phyloP scores from a whole-genome alignment of 2,888 invertebrate species.

The Stenichneumon culpator region DNA sequence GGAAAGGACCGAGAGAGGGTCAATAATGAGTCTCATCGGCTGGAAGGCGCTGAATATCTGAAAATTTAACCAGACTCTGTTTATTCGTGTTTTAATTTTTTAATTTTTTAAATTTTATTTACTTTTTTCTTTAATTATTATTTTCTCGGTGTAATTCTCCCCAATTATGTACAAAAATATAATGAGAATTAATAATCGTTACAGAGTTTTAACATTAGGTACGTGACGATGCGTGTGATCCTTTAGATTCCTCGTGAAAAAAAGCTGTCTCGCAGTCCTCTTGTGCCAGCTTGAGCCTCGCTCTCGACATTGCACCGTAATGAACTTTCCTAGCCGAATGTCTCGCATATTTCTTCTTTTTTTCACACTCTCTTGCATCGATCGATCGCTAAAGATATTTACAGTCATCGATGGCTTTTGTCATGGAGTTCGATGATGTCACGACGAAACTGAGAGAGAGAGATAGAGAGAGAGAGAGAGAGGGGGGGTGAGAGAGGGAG shows the following conservation, averaged over 20 bases:
- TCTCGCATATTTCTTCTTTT: slow-evolving; percentile 21
- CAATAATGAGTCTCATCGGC: too few relatives aligned
- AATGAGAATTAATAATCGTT: slow-evolving; percentile 82
- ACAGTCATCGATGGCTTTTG: slow-evolving; percentile 47
- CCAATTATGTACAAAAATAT: slow-evolving; percentile 84
- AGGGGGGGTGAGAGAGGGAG: too few relatives aligned
- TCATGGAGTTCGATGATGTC: slow-evolving; percentile 38
- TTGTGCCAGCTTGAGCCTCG: slow-evolving; percentile 25
- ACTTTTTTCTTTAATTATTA: slow-evolving; percentile 67
- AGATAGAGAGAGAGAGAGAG: too few relatives aligned
- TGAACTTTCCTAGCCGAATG: slow-evolving; percentile 25
- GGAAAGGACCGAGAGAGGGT: too few relatives aligned
- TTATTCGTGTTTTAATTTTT: slow-evolving; percentile 24
- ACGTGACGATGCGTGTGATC: slow-evolving; percentile 75
- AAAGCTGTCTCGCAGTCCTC: slow-evolving; percentile 29
- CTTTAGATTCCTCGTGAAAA: slow-evolving; percentile 47
- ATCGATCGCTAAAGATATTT: slow-evolving; percentile 58
- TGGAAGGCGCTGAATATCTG: background rate
- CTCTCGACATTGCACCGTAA: slow-evolving; percentile 13
- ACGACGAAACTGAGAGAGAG: slow-evolving; percentile 28
- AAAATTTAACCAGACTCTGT: background rate
- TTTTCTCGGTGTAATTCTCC: slow-evolving; percentile 77
- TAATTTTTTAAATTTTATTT: slow-evolving; percentile 36
- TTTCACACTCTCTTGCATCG: slow-evolving; percentile 37
- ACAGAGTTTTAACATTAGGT: slow-evolving; percentile 79